A percentile compares a stretch with the other conserved stretches of the same genome.
phyloP scores from a whole-genome alignment of 2,113 vertebrate species.

The Sialia sialis region DNA sequence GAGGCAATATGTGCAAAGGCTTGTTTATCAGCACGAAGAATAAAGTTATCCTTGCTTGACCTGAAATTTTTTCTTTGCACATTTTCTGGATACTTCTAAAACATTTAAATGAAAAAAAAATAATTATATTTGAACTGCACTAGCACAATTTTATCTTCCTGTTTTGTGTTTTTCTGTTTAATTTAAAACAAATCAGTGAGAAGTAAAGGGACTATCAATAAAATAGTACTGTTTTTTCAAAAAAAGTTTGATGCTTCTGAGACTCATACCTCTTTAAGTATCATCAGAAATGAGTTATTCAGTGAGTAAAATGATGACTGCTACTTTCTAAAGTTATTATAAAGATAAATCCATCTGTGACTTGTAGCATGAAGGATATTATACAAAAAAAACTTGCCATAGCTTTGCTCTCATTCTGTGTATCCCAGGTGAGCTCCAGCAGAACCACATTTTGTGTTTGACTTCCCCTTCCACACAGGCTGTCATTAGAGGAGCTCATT shows the following conservation, averaged over 20 bases:
- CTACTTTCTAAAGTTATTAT: background rate
- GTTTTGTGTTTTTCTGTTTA: background rate
- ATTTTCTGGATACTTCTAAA: background rate
- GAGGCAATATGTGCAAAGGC: background rate
- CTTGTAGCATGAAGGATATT: background rate
- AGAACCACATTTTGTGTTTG: background rate
- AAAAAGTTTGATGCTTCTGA: background rate
- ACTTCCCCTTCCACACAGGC: background rate
- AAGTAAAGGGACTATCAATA: background rate
- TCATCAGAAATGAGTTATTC: background rate
- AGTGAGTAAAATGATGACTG: background rate
- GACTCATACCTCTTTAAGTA: background rate
- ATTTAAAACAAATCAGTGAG: background rate
- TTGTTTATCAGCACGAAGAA: constrained; percentile 9
- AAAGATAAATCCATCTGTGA: background rate
- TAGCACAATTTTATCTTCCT: background rate
- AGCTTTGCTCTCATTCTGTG: background rate
- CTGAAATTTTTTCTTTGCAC: background rate
- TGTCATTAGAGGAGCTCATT: background rate
- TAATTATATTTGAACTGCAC: background rate
- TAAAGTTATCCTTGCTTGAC: constrained; percentile 45
- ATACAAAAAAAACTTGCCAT: background rate
- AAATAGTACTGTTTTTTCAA: background rate
- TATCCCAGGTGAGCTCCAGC: background rate
- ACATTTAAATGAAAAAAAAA: background rate